Percentiles rank a stretch among this genome's conserved stretches.
phyloP scores from a whole-genome alignment of 1,140 invertebrate species.

The Samia ricini region DNA sequence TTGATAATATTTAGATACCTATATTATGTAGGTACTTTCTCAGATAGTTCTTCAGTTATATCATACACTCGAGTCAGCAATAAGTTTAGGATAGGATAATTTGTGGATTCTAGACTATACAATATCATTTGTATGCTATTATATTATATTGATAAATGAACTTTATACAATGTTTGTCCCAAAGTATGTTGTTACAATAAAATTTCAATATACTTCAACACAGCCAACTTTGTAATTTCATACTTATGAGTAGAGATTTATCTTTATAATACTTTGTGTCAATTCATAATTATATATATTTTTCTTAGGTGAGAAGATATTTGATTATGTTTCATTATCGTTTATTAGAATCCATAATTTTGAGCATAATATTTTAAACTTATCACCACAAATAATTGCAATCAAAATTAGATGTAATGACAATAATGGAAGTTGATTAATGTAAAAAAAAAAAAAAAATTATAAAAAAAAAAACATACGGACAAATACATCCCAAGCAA shows the following conservation, averaged over 20 bases:
- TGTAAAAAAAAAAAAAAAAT: neutral
- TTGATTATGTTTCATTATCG: neutral
- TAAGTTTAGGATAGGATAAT: slow-evolving; percentile 3
- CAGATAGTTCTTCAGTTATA: slow-evolving; percentile 19
- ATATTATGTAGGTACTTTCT: slow-evolving; percentile 30
- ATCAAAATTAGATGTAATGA: neutral
- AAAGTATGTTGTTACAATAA: neutral
- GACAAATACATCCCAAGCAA: slow-evolving; percentile 22
- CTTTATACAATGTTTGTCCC: neutral
- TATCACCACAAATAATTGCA: neutral
- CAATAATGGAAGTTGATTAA: neutral
- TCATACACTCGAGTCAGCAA: slow-evolving; percentile 13
- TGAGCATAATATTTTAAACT: neutral
- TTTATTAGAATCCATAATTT: too few species aligned
- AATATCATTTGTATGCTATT: neutral
- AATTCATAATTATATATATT: slow-evolving; percentile 12
- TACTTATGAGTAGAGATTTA: slow-evolving; percentile 36
- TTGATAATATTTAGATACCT: slow-evolving; percentile 42
- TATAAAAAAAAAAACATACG: neutral
- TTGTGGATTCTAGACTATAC: neutral
- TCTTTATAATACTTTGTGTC: slow-evolving; percentile 34
- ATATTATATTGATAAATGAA: neutral
- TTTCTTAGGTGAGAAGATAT: neutral
- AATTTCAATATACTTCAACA: slow-evolving; percentile 28
- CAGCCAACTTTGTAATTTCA: slow-evolving; percentile 50